A percentile compares a stretch with the other conserved stretches of the same genome.
Conservation (phyloP, 2,113 vertebrate genomes). For the Mellivora capensis region DNA sequence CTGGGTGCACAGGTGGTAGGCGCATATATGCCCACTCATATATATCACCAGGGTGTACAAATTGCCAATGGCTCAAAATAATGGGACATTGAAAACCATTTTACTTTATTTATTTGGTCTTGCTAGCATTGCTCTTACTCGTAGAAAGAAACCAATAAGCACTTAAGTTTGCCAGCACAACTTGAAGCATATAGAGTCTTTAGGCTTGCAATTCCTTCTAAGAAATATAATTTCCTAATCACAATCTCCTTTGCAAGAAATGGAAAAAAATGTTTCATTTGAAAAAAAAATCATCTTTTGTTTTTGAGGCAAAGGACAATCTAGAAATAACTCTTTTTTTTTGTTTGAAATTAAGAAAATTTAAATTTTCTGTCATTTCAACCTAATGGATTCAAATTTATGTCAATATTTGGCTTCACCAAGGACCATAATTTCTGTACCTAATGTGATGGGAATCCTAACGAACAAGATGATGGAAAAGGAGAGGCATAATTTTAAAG, state of each 20-base stretch:
- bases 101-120: slow-evolving; percentile 40
- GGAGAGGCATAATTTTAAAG: neutral
- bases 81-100: slow-evolving; percentile 18
- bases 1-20: neutral
- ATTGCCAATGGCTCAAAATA: neutral
- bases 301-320: neutral
- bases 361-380: neutral
- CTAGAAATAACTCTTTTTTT: neutral
- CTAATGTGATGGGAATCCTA: neutral
- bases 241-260: neutral
- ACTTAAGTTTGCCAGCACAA: neutral
- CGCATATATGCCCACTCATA: neutral
- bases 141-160: neutral
- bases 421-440: neutral
- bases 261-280: slow-evolving; percentile 14
- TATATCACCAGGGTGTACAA: neutral
- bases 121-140: slow-evolving; percentile 13
- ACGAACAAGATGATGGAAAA: neutral
- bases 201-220: neutral
- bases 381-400: neutral
- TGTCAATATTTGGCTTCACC: neutral
- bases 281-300: neutral
- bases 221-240: neutral
- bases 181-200: neutral
- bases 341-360: neutral